These are phyloP conservation scores for Xestobium rufovillosum DNA, from an alignment of 2,888 invertebrate genomes.

Conservation along the genomic window DNA sequence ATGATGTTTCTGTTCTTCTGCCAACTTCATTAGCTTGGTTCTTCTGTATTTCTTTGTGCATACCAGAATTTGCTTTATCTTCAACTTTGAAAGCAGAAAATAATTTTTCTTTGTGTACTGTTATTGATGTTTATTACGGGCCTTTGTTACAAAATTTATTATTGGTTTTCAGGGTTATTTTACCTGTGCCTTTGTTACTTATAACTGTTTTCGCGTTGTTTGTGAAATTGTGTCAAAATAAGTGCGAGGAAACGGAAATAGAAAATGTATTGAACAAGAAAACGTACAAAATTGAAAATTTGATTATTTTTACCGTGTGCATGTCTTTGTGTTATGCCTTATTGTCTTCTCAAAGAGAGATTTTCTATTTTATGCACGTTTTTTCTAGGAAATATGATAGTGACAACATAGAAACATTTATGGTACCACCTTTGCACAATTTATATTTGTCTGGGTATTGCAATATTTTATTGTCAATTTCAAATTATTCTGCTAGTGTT, in stretches of 20 bases:
- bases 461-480: conserved; percentile 30
- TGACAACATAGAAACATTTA: conserved; percentile 28
- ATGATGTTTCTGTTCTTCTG: conserved; percentile 45
- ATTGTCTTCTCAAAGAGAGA: conserved; percentile 34
- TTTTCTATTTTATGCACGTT: conserved; percentile 31
- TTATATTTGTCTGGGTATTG: conserved; percentile 23
- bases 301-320: conserved; percentile 32
- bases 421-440: conserved; percentile 34
- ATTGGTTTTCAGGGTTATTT: conserved; percentile 32
- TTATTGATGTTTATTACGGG: conserved; percentile 47
- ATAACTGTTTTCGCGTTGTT: conserved; percentile 31
- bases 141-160: conserved; percentile 33
- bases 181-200: conserved; percentile 31
- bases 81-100: conserved; percentile 43
- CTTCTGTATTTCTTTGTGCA: conserved; percentile 50
- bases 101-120: conserved; percentile 44
- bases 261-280: conserved; percentile 33
- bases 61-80: conserved; percentile 52
- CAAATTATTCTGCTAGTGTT: conserved; percentile 31
- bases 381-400: conserved; percentile 20
- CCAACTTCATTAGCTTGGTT: conserved; percentile 54
- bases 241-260: conserved; percentile 24
- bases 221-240: conserved; percentile 30
- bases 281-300: conserved; percentile 28
- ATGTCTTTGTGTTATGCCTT: conserved; percentile 32